A percentile compares a stretch with the other conserved stretches of the same genome.
These are phyloP conservation scores for Caranx ignobilis DNA, from an alignment of 2,113 vertebrate genomes.

Conservation along the genomic window DNA sequence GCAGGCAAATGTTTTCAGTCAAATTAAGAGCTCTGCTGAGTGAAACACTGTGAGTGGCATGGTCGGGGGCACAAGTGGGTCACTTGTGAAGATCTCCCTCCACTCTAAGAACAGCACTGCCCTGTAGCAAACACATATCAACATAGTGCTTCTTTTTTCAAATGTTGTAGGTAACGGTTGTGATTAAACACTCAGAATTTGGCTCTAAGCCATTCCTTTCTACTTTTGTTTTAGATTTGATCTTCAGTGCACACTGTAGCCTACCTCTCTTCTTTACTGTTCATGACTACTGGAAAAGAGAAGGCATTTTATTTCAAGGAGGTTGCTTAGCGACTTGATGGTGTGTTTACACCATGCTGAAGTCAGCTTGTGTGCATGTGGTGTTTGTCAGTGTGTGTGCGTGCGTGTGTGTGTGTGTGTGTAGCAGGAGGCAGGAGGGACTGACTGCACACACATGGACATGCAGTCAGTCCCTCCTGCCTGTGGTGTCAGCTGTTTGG, in stretches of 20 bases:
- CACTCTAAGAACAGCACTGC: conserved; percentile 35
- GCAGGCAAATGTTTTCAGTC: conserved; percentile 22
- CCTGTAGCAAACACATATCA: conserved; percentile 31
- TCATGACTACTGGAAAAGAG: conserved; percentile 24
- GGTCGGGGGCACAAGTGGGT: conserved; percentile 65
- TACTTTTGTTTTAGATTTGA: conserved; percentile 1
- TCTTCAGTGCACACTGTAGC: conserved; percentile 6
- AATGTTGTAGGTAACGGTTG: background rate
- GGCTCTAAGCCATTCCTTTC: conserved; percentile 10
- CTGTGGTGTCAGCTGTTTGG: conserved; percentile 57
- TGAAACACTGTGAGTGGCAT: conserved; percentile 20
- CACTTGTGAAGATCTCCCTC: conserved; percentile 25
- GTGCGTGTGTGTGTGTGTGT: background rate
- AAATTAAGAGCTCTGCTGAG: conserved; percentile 39
- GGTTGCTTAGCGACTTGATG: conserved; percentile 69
- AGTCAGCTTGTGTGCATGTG: conserved; percentile 3
- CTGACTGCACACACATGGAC: too few relatives aligned
- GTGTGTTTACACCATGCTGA: conserved; percentile 66
- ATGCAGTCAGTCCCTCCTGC: background rate
- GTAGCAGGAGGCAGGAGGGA: too few relatives aligned
- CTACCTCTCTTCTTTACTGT: background rate
- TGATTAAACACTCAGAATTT: conserved; percentile 18
- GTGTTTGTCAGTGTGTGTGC: conserved; percentile 4
- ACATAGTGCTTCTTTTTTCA: conserved; percentile 9
- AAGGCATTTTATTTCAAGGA: conserved; percentile 15